These are phyloP conservation scores for Chymomyza costata DNA, from an alignment of 1,140 invertebrate genomes.

Conservation along the genomic window DNA sequence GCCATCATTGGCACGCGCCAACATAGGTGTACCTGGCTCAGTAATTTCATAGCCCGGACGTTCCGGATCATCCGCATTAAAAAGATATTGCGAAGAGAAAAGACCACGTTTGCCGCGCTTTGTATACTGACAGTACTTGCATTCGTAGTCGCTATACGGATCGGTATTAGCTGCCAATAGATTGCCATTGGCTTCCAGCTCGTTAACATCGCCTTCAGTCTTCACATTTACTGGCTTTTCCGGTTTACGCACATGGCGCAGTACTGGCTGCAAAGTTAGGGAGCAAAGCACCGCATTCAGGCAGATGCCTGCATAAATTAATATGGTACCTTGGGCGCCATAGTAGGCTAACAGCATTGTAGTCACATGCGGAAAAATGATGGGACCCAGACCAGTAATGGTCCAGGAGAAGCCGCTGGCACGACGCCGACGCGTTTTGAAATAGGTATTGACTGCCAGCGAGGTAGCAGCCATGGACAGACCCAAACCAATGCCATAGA, in stretches of 20 bases:
- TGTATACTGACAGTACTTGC: constrained; percentile 61
- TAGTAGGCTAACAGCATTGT: constrained; percentile 76
- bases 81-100: constrained; percentile 81
- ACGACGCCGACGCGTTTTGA: constrained; percentile 77
- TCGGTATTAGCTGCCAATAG: constrained; percentile 21
- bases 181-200: constrained; percentile 49
- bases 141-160: constrained; percentile 75
- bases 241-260: constrained; percentile 77
- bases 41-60: constrained; percentile 81
- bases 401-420: constrained; percentile 80
- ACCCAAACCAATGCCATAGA: constrained; percentile 77
- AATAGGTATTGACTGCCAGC: constrained; percentile 79
- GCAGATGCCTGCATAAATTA: constrained; percentile 78
- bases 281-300: constrained; percentile 78
- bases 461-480: constrained; percentile 79
- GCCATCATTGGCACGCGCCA: constrained; percentile 81
- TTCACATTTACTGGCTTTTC: constrained; percentile 7
- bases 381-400: constrained; percentile 78
- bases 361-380: constrained; percentile 78
- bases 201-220: neutral
- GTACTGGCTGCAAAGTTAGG: constrained; percentile 79
- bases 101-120: constrained; percentile 74
- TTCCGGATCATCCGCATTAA: constrained; percentile 80
- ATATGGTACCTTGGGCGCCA: constrained; percentile 77
- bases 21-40: constrained; percentile 80